Evolutionary conservation across 2,113 vertebrate species (phyloP).

Genomic region (Otus sunia): DNA sequence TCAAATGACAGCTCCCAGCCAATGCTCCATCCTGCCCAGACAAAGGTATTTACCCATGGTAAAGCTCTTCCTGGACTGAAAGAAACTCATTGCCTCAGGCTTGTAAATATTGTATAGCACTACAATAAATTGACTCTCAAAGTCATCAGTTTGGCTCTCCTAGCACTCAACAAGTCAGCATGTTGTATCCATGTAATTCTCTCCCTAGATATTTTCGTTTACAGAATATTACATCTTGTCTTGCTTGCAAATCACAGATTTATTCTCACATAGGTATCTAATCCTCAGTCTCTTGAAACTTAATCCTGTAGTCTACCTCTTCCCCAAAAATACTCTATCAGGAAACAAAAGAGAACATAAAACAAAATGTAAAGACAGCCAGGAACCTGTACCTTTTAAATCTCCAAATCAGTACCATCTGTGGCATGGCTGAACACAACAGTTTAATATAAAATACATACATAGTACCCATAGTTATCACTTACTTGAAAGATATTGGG

Average conservation of each 20-base stretch:
- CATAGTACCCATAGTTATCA: not conserved
- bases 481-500: not conserved
- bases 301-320: constrained; percentile 51
- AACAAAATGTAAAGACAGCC: constrained; percentile 45
- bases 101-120: not conserved
- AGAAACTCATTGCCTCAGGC: not conserved
- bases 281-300: constrained; percentile 34
- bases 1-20: not conserved
- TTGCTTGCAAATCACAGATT: constrained; percentile 36
- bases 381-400: constrained; percentile 43
- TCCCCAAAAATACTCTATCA: constrained; percentile 14
- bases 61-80: not conserved
- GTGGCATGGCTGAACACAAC: not conserved
- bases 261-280: constrained; percentile 50
- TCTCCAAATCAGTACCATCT: constrained; percentile 67
- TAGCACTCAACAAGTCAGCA: constrained; percentile 40
- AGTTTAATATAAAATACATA: constrained; percentile 48
- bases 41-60: not conserved
- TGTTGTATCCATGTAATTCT: constrained; percentile 1
- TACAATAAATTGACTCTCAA: not conserved
- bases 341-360: constrained; percentile 49
- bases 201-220: constrained; percentile 3
- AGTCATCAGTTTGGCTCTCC: constrained; percentile 8
- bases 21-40: not conserved
- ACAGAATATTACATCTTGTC: constrained; percentile 21